phyloP scores from a whole-genome alignment of 2,113 vertebrate species.

The Cynoglossus semilaevis region DNA sequence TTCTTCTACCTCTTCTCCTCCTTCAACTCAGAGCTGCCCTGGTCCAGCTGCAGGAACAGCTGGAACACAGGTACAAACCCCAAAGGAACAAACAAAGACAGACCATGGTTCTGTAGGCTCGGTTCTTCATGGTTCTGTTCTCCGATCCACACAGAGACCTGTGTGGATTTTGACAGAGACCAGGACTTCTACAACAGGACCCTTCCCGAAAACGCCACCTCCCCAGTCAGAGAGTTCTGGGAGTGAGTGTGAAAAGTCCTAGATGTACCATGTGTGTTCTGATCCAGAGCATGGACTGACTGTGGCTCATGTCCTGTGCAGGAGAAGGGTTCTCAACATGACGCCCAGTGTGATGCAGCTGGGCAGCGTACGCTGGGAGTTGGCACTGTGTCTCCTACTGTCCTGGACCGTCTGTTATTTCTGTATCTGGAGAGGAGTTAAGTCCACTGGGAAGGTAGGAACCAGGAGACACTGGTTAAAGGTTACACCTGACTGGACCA shows the following conservation, averaged over 20 bases:
- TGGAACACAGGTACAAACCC: conserved; percentile 39
- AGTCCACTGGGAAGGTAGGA: conserved; percentile 83
- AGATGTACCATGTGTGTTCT: neutral
- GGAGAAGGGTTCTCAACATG: conserved; percentile 78
- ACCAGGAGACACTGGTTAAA: neutral
- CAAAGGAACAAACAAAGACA: too few relatives aligned
- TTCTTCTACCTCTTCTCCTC: conserved; percentile 37
- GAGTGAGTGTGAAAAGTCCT: conserved; percentile 90
- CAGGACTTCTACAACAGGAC: conserved; percentile 61
- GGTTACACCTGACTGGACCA: too few relatives aligned
- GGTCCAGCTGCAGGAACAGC: conserved; percentile 40
- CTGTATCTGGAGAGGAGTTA: conserved; percentile 85
- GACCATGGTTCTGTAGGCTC: too few relatives aligned
- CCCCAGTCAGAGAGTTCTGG: conserved; percentile 93
- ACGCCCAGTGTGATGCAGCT: conserved; percentile 80
- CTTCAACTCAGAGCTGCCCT: conserved; percentile 32
- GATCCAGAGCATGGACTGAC: too few relatives aligned
- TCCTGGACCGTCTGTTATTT: conserved; percentile 86
- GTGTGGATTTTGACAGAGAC: conserved; percentile 78
- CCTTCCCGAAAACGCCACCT: conserved; percentile 77
- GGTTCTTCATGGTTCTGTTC: too few relatives aligned
- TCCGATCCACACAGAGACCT: conserved; percentile 73
- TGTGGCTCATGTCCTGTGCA: conserved; percentile 30
- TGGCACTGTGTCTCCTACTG: conserved; percentile 80
- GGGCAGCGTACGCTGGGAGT: conserved; percentile 80